Evolutionary conservation across 2,888 invertebrate species (phyloP), one percentile per base, ranked within the genome.

Genomic region (Netelia fuscicornis): DNA sequence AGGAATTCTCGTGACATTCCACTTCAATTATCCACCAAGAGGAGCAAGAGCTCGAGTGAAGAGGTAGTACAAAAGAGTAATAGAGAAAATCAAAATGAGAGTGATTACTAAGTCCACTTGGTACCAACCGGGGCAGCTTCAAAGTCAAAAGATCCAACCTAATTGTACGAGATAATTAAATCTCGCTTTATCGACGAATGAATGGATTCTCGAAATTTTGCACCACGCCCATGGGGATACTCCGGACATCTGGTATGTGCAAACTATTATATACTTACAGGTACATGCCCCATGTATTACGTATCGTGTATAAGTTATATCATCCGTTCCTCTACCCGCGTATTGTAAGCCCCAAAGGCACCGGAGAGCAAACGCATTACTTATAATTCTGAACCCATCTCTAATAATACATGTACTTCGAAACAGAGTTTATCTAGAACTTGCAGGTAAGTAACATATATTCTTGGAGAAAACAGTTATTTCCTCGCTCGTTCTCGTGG

Each of bases 11-110:
- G 25, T 9, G 10, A 68, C 25, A 68, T 76, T 67, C 54, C 52
- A 44, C 68, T 78, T 42, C 54, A 67, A 56, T 74, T 77, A 81
- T 48, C 56, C 58, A 64, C 20, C 70, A 71, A 85, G 74, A 70
- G 25, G 60, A 74, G 74, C 44, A 64, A 48, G 58, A 74, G 2
- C 37, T 23, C 74, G 13, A 11, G 58, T 10, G n/a, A 9, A 52
- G 37, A 52, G 54, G 3, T 11, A 23, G 54, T 25, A 42, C 70
- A 64, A 30, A 30, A 64, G 44, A 56, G 56, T 42, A 42, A 67
- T 42, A 60, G 62, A 44, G 76, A 72, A 76, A 60, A 76, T 71
- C 54, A 25, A 20, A 58, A 20, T 10, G 25, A 71, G 48, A 48
- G 20, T 44, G 68, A 75, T 48, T 62, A 56, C 60, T 52, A 42